Evolutionary conservation across 92 coral and sea anemone species (phyloP), one percentile per base, ranked within the genome.

Genomic region (Epizoanthus rinbou): DNA sequence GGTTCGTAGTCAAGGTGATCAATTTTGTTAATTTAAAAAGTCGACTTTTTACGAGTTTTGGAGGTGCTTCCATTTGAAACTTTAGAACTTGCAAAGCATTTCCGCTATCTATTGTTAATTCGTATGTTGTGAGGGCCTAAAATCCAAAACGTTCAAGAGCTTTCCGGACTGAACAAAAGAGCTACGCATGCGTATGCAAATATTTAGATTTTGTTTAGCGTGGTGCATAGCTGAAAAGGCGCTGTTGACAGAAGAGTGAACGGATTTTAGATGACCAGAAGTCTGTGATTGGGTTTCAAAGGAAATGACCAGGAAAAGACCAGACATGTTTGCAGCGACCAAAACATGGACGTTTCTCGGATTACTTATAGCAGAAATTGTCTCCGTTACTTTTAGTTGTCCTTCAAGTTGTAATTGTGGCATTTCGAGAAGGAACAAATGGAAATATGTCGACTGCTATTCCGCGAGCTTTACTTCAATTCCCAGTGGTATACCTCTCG

Each of bases 181-280:
- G 13, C 62, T 78, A 78, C 82, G 82, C 82, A 78, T 78, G 82
- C 82, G 82, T 78, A 78, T 78, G 82, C 71, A 19, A 78, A 78
- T 78, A 78, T 78, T 78, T 78, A 43, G 24, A 35, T 5, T 56
- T 25, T 57, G 70, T 78, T 78, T 78, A 78, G 82, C 82, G 82
- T 65, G 82, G 8, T 37, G 71, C 54, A 60, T 67, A 60, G 23
- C 50, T 60, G 71, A 50, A 62, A 78, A 43, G 56, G 70, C 71
- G 82, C 59, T 78, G 82, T 78, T 78, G 47, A 78, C 31, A 78
- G 47, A 78, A 62, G 82, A 60, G 82, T 78, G 82, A 78, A 63
- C 82, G 71, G 14, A 23, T 62, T 37, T 41, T 57, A 78, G 23
- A 78, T 78, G 82, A 60, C 19, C 53, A 60, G 57, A 35, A 19